Evolutionary conservation across 2,113 vertebrate species (phyloP).

Genomic region (Laticauda laticaudata): DNA sequence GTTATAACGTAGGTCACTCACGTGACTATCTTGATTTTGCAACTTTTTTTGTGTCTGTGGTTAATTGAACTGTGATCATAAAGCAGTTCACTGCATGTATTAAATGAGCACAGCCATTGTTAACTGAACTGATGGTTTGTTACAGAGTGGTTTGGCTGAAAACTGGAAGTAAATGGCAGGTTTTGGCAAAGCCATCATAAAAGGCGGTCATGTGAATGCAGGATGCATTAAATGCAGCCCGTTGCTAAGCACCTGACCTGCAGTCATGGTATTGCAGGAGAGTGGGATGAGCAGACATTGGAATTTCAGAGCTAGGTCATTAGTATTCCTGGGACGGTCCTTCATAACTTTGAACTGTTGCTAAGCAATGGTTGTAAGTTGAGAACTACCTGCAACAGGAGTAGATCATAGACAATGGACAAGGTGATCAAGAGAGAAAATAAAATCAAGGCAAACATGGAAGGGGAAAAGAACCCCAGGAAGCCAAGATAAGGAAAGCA

Average conservation of each 20-base stretch:
- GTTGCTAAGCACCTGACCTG: background rate
- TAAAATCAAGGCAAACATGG: background rate
- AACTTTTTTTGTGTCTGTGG: background rate
- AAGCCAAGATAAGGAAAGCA: background rate
- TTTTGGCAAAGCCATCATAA: background rate
- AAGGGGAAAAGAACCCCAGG: too few species aligned
- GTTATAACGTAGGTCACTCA: background rate
- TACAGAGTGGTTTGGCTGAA: background rate
- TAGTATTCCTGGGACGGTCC: background rate
- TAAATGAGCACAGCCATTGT: background rate
- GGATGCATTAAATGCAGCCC: background rate
- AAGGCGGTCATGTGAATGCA: background rate
- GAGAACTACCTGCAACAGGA: background rate
- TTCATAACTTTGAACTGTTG: background rate
- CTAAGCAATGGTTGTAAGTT: background rate
- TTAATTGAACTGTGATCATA: background rate
- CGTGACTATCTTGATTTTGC: background rate
- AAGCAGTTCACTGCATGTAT: background rate
- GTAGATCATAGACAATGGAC: background rate
- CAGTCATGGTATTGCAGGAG: background rate
- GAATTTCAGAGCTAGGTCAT: background rate
- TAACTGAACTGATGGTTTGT: background rate
- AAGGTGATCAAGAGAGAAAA: background rate
- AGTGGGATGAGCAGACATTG: background rate
- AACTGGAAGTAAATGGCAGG: background rate